phyloP scores from a whole-genome alignment of 2,888 invertebrate genomes.

The Pomacea canaliculata region DNA sequence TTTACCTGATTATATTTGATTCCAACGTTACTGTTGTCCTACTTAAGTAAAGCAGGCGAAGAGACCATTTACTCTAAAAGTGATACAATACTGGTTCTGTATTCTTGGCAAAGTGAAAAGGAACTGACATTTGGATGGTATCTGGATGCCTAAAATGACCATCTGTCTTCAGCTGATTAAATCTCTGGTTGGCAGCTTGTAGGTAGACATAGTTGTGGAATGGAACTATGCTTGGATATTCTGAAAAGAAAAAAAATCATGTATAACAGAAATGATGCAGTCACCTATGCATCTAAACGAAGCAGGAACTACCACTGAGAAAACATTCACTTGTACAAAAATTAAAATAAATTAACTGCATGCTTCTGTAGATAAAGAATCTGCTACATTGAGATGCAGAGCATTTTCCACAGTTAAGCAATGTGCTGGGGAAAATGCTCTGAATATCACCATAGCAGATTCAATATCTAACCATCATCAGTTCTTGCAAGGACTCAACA shows the following conservation, averaged over 20 bases:
- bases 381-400: too few species aligned
- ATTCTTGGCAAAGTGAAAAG: too few species aligned
- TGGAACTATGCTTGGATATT: constrained; percentile 28
- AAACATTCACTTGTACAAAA: too few species aligned
- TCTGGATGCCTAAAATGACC: constrained; percentile 27
- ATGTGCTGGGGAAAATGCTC: too few species aligned
- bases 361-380: too few species aligned
- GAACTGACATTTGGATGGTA: constrained; percentile 19
- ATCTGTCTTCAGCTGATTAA: constrained; percentile 6
- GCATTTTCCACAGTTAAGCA: too few species aligned
- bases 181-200: constrained; percentile 9
- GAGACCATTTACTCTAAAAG: too few species aligned
- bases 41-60: not conserved
- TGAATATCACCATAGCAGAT: not conserved
- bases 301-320: too few species aligned
- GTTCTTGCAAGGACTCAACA: too few species aligned
- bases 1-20: not conserved
- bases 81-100: too few species aligned
- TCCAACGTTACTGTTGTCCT: not conserved
- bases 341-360: too few species aligned
- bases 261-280: not conserved
- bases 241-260: constrained; percentile 10
- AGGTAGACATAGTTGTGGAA: constrained; percentile 36
- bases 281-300: too few species aligned
- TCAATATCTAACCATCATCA: not conserved